Evolutionary conservation across 64 coral and sea anemone genomes (phyloP).

Genomic region (Acropora tenuis): DNA sequence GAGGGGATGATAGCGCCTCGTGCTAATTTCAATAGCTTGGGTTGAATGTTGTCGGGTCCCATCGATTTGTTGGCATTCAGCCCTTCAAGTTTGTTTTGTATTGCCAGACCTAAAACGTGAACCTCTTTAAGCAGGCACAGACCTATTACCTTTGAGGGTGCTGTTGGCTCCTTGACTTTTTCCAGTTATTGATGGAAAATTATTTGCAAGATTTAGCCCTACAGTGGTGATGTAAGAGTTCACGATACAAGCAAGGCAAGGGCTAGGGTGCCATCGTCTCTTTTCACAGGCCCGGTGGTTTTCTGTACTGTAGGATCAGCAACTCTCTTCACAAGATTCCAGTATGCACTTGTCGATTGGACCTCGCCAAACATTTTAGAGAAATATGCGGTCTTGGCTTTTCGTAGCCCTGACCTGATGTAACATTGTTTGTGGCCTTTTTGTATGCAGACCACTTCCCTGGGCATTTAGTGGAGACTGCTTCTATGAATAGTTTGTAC

Average conservation of each 20-base stretch:
- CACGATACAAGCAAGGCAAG: neutral
- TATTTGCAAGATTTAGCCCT: neutral
- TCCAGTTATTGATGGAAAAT: too few relatives aligned
- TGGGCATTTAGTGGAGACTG: constrained; percentile 4
- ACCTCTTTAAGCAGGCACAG: too few relatives aligned
- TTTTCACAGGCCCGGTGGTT: constrained; percentile 42
- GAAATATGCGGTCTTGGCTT: neutral
- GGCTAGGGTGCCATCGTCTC: constrained; percentile 23
- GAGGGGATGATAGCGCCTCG: neutral
- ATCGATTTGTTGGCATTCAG: neutral
- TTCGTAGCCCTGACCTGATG: too few relatives aligned
- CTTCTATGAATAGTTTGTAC: too few relatives aligned
- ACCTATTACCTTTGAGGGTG: too few relatives aligned
- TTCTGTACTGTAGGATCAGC: neutral
- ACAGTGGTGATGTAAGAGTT: constrained; percentile 13
- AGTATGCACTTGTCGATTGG: neutral
- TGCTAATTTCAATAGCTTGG: neutral
- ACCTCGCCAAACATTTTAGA: neutral
- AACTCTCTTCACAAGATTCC: constrained; percentile 21
- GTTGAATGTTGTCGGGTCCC: neutral
- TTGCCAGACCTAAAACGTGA: too few relatives aligned
- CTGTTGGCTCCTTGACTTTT: neutral
- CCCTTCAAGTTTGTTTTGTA: neutral
- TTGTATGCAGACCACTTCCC: constrained; percentile 8
- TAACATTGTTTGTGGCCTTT: neutral